Percentiles rank a stretch among this genome's conserved stretches.
phyloP scores from a whole-genome alignment of 2,888 invertebrate species.

The Adineta ricciae region DNA sequence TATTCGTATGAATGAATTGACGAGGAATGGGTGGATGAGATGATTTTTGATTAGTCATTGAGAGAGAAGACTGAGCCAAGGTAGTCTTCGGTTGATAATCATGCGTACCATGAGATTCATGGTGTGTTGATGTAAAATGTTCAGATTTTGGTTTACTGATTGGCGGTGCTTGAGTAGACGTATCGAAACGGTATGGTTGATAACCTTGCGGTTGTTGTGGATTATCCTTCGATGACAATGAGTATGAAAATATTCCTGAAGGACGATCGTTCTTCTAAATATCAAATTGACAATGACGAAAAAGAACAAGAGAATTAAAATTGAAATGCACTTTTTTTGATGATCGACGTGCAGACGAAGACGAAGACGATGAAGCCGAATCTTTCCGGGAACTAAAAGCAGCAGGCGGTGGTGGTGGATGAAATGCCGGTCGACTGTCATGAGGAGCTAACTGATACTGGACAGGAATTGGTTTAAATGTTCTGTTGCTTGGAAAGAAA shows the following conservation, averaged over 20 bases:
- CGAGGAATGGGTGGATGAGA: neutral
- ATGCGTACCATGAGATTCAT: neutral
- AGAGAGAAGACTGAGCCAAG: neutral
- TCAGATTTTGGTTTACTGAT: neutral
- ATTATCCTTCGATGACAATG: neutral
- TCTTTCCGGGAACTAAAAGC: neutral
- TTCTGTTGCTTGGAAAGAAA: neutral
- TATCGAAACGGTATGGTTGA: slow-evolving; percentile 10
- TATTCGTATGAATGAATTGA: neutral
- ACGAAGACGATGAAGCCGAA: neutral
- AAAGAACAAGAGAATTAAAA: too few species aligned
- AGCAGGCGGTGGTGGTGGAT: neutral
- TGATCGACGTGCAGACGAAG: too few species aligned
- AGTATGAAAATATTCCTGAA: neutral
- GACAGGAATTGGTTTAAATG: neutral
- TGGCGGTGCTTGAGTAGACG: neutral
- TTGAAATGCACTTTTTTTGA: too few species aligned
- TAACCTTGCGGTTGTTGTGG: neutral
- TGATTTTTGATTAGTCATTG: neutral
- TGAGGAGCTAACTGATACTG: neutral
- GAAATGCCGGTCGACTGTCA: neutral
- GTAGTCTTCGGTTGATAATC: too few species aligned
- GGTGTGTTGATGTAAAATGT: neutral
- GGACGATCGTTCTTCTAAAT: neutral
- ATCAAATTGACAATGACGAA: too few species aligned